Conservation (phyloP, 2,888 invertebrate genomes). For the Apodemia mormo region DNA sequence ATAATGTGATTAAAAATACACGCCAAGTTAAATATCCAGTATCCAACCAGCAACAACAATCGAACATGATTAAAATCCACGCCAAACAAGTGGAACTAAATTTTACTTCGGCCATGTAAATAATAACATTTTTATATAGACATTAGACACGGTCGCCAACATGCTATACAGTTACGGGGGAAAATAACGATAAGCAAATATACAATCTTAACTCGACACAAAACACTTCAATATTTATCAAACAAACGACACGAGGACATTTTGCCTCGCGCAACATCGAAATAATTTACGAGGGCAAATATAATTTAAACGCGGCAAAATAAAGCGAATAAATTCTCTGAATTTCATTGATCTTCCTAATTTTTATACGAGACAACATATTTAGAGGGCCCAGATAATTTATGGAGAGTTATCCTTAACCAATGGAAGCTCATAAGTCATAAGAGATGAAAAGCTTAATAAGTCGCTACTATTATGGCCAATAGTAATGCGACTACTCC, state of each 20-base stretch:
- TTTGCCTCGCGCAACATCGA: not conserved
- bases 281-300: not conserved
- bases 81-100: conserved; percentile 13
- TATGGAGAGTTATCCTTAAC: no score
- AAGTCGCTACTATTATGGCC: no score
- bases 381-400: no score
- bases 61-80: conserved; percentile 16
- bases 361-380: no score
- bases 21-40: conserved; percentile 1
- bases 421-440: no score
- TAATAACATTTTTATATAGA: conserved; percentile 19
- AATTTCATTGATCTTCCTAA: no score
- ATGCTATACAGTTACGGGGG: not conserved
- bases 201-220: conserved; percentile 1
- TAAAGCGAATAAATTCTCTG: not conserved
- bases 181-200: conserved; percentile 18
- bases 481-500: no score
- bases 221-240: conserved; percentile 3
- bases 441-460: no score
- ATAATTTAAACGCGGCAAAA: not conserved
- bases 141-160: conserved; percentile 5
- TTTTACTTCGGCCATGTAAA: conserved; percentile 4
- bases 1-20: conserved; percentile 5
- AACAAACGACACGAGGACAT: not conserved
- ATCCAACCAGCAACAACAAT: conserved; percentile 5